Evolutionary conservation across 1,140 invertebrate genomes (phyloP), one percentile per base, ranked within the genome.

Genomic region (Notospermus geniculatus): DNA sequence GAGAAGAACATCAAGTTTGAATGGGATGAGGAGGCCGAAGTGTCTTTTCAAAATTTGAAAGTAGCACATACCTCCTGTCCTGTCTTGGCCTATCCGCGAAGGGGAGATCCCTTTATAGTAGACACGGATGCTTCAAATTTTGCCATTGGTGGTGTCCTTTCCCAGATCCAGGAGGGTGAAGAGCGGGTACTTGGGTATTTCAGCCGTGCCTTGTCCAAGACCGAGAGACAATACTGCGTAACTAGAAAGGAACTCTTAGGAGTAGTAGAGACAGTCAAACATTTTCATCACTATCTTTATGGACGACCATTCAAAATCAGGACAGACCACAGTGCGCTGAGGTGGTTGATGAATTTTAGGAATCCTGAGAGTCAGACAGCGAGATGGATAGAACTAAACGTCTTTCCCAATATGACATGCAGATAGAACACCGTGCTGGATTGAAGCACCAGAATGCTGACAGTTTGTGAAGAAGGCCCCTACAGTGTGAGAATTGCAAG

Each of bases 341-440:
- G 57, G 9, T 70, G 62, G 53, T 7, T 74, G 22, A 32, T 23
- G 23, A 29, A 7, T 22, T 27, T 60, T 28, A 66, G 61, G 32
- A 25, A 63, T 5, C 39, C 59, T 19, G 46, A 39, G 19, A 68
- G 63, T 13, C 27, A 50, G 25, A 50, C 69, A 36, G 77, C 79
- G 1, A 59, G 83, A n/a, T 86, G 84, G 84, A 62, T 79, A 55
- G 30, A 85, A n/a, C n/a, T n/a, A n/a, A n/a, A 9, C 72, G 78
- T 64, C 60, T 86, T 28, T 80, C 83, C 68, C 79, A 83, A 59
- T 83, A 79, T 69, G 64, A 80, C 28, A 83, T 77, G 65, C 78
- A 76, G 11, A 68, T 84, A 1, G 64, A 65, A 2, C 80, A 84
- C 65, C 67, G 80, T 45, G 73, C 71, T 27, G 81, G 80, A 2